Evolutionary conservation across 37 sponge, comb jelly and placozoan species (phyloP).

Genomic region (Dysidea cf. avara): DNA sequence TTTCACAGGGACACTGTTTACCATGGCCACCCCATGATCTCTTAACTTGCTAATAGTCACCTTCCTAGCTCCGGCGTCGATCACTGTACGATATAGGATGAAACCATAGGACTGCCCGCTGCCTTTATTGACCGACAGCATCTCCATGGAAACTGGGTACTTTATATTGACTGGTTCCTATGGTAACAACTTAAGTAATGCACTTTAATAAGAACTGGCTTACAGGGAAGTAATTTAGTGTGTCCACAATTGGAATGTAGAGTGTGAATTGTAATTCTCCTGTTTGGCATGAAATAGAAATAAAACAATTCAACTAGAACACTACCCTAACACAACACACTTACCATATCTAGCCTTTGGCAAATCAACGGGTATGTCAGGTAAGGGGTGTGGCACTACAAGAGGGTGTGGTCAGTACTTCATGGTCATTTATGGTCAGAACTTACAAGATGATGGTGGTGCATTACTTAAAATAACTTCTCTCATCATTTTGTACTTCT

Average conservation of each 20-base stretch:
- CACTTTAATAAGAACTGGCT: too few species aligned
- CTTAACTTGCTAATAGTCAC: constrained; percentile 43
- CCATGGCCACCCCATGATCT: constrained; percentile 71
- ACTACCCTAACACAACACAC: too few species aligned
- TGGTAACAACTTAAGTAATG: too few species aligned
- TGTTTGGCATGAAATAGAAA: too few species aligned
- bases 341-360: constrained; percentile 21
- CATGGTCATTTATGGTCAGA: neutral
- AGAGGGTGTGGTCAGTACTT: neutral
- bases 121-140: constrained; percentile 46
- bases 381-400: constrained; percentile 20
- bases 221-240: constrained; percentile 23
- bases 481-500: constrained; percentile 68
- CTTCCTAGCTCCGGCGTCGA: constrained; percentile 8
- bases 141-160: constrained; percentile 75
- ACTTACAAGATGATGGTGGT: constrained; percentile 31
- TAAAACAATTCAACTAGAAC: too few species aligned
- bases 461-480: constrained; percentile 21
- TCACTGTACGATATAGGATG: constrained; percentile 64
- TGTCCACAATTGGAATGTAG: constrained; percentile 16
- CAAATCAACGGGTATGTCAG: constrained; percentile 13
- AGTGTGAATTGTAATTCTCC: constrained; percentile 26
- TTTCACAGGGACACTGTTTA: constrained; percentile 10
- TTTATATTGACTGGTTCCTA: constrained; percentile 34
- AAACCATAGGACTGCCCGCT: constrained; percentile 82